Evolutionary conservation across 2,888 invertebrate species (phyloP), one percentile per base, ranked within the genome.

Genomic region (Hydriomena furcata): DNA sequence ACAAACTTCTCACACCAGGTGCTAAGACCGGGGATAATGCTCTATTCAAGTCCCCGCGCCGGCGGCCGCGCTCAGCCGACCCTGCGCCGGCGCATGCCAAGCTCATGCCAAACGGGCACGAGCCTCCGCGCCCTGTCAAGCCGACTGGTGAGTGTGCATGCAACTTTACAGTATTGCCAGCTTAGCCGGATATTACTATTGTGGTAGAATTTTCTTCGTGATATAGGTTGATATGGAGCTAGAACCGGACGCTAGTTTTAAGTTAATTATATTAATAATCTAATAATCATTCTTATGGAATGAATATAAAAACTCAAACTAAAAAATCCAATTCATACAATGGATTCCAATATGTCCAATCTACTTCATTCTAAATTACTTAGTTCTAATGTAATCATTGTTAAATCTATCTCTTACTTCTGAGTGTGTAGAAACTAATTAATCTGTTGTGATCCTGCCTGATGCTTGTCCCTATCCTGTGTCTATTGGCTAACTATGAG

Each of bases 1-100:
- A n/a, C n/a, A 23, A 7, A 38, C 6, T 21, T 35, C 8, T 13
- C 11, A 10, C 71, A 66, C 23, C 69, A 87, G 86, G 84, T 25
- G 73, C 65, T 1, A 84, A 84, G 57, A 44, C 77, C 1, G 82
- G 81, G 37, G 80, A 79, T n/a, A 76, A 79, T 35, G 68, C 91
- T 42, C 93, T 94, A 71, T 94, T 94, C 84, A 91, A 92, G 61
- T 96, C 96, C 40, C 96, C 96, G 17, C 95, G 95, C 71, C 94
- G 95, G 61, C 94, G 95, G 68, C 93, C 94, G 36, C 92, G 93
- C 72, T 93, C 94, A 10, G 92, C 93, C 27, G 91, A 93, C 67
- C 91, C 92, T 0, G 88, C 76, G 54, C 76, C 75, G 1, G 73
- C 79, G 49, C 76, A 69, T 44, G 63, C 55, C 48, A 79, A 78